phyloP scores from a whole-genome alignment of 1,140 invertebrate species.

The Maconellicoccus hirsutus region DNA sequence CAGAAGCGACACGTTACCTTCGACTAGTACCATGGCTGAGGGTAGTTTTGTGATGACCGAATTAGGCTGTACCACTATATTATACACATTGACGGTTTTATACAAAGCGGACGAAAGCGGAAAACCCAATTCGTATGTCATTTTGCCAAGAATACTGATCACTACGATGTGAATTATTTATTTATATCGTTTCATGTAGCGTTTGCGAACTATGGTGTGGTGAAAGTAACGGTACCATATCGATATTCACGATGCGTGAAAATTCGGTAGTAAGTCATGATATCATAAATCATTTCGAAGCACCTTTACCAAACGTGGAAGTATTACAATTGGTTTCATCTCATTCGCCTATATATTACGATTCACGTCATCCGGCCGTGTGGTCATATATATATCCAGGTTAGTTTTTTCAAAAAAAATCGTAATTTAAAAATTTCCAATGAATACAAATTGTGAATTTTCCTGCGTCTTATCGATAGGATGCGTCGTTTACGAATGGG shows the following conservation, averaged over 20 bases:
- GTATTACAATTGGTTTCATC: constrained; percentile 49
- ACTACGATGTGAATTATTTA: background rate
- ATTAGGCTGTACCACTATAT: constrained; percentile 49
- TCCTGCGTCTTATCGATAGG: constrained; percentile 37
- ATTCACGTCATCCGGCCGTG: constrained; percentile 40
- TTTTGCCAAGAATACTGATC: too few relatives aligned
- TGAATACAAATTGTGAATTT: too few relatives aligned
- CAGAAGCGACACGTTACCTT: constrained; percentile 45
- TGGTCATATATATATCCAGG: constrained; percentile 65
- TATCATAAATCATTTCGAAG: constrained; percentile 45
- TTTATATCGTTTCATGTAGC: constrained; percentile 31
- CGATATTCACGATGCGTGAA: constrained; percentile 50
- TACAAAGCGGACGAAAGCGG: background rate
- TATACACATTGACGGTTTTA: constrained; percentile 42
- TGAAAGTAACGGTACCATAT: constrained; percentile 57
- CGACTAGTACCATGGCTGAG: constrained; percentile 47
- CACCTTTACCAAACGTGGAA: constrained; percentile 44
- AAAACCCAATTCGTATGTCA: background rate
- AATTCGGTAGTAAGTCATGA: constrained; percentile 48
- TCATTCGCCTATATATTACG: constrained; percentile 29
- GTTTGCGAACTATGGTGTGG: constrained; percentile 61
- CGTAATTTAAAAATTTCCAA: too few relatives aligned
- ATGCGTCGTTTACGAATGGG: constrained; percentile 78
- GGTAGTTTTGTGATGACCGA: constrained; percentile 65
- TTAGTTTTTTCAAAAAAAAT: constrained; percentile 26